A percentile compares a stretch with the other conserved stretches of the same genome.
Conservation (phyloP, 2,797 vertebrate genomes). For the Gymnothorax reevesii region DNA sequence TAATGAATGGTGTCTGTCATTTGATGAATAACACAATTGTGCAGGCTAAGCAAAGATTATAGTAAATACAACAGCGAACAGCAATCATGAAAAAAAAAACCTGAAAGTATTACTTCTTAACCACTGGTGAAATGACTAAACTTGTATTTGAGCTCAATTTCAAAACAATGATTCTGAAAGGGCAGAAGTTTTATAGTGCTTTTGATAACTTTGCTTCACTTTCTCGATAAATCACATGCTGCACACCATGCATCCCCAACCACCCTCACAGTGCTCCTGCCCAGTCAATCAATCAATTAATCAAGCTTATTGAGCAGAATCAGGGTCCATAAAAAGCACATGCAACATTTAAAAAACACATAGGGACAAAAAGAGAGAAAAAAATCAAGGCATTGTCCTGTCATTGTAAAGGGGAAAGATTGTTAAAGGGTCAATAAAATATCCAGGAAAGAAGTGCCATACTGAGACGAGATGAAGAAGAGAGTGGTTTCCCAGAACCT, state of each 20-base stretch:
- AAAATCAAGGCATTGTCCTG: too few relatives aligned
- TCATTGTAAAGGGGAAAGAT: not conserved
- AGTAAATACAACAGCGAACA: conserved; percentile 19
- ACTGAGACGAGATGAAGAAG: not conserved
- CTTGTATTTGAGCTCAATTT: not conserved
- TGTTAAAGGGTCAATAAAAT: not conserved
- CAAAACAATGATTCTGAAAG: not conserved
- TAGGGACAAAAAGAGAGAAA: too few relatives aligned
- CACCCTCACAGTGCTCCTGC: not conserved
- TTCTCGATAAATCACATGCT: not conserved
- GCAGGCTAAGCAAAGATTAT: conserved; percentile 16
- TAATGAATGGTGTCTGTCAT: conserved; percentile 14
- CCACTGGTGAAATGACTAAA: not conserved
- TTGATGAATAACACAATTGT: conserved; percentile 18
- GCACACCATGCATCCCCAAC: not conserved
- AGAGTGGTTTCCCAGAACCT: not conserved
- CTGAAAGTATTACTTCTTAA: conserved; percentile 13
- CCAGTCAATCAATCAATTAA: too few relatives aligned
- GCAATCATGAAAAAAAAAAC: not conserved
- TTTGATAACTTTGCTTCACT: not conserved
- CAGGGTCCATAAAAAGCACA: too few relatives aligned
- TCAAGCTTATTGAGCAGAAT: too few relatives aligned
- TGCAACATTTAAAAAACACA: too few relatives aligned
- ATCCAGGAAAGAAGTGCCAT: not conserved
- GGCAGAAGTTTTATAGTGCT: not conserved